Evolutionary conservation across 2,888 invertebrate species (phyloP).

Genomic region (Diarsia brunnea): DNA sequence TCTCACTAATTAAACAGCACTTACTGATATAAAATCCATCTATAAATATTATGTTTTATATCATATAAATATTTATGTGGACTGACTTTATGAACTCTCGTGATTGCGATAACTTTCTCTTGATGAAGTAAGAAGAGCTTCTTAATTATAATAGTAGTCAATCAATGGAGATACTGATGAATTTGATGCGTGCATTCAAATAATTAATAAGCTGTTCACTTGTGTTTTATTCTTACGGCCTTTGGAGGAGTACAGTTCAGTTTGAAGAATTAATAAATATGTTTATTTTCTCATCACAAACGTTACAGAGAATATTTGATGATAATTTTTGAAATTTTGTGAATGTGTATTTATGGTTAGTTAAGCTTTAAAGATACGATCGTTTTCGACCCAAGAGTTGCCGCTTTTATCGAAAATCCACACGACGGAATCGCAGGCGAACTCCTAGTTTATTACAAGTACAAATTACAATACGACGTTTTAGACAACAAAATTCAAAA

Average conservation of each 20-base stretch:
- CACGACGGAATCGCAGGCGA: not conserved
- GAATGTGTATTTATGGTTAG: not conserved
- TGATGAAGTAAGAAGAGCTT: constrained; percentile 40
- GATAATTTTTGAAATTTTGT: not conserved
- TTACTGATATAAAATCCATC: constrained; percentile 42
- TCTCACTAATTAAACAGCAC: constrained; percentile 54
- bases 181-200: constrained; percentile 9
- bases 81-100: constrained; percentile 41
- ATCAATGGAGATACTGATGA: constrained; percentile 23
- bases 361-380: not conserved
- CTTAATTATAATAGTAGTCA: constrained; percentile 25
- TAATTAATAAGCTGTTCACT: not conserved
- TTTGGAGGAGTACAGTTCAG: not conserved
- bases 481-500: not conserved
- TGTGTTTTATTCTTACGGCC: not conserved
- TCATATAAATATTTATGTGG: constrained; percentile 56
- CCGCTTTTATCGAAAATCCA: not conserved
- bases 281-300: too few species aligned
- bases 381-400: not conserved
- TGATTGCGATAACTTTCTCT: constrained; percentile 48
- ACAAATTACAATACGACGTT: not conserved
- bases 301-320: too few species aligned
- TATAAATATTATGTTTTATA: constrained; percentile 54
- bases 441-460: not conserved
- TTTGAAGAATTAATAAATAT: not conserved